Conservation (phyloP, 2,797 vertebrate genomes). For the Eulemur rubriventer region DNA sequence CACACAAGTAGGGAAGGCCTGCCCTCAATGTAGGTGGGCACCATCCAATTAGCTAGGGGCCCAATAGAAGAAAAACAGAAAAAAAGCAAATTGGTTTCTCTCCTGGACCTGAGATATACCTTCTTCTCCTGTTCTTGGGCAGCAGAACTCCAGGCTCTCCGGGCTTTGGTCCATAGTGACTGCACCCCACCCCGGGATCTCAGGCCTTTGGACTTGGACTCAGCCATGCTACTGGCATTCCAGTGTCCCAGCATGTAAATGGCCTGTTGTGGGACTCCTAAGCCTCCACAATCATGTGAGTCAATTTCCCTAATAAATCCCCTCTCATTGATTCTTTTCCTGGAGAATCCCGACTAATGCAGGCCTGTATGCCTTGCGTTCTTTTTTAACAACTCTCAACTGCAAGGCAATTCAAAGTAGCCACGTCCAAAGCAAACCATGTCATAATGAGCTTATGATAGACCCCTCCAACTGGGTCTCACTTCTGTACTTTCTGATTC, state of each 20-base stretch:
- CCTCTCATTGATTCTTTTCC: neutral
- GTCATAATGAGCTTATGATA: neutral
- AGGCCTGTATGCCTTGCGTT: too few relatives aligned
- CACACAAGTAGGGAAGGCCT: neutral
- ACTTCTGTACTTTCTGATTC: neutral
- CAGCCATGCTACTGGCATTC: neutral
- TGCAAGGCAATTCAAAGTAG: neutral
- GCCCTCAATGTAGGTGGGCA: neutral
- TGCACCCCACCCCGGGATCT: neutral
- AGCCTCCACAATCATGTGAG: neutral
- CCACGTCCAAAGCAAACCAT: neutral
- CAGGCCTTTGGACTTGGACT: neutral
- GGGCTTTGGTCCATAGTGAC: neutral
- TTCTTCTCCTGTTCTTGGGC: too few relatives aligned
- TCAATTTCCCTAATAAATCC: neutral
- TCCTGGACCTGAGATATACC: neutral
- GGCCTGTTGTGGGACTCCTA: neutral
- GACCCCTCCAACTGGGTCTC: neutral
- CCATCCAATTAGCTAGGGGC: neutral
- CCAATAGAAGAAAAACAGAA: neutral
- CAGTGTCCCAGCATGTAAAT: neutral
- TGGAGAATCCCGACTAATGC: neutral
- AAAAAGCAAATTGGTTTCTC: neutral
- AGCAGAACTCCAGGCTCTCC: neutral
- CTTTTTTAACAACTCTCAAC: neutral